phyloP scores from a whole-genome alignment of 2,888 invertebrate species.

The Isoperla grammatica region DNA sequence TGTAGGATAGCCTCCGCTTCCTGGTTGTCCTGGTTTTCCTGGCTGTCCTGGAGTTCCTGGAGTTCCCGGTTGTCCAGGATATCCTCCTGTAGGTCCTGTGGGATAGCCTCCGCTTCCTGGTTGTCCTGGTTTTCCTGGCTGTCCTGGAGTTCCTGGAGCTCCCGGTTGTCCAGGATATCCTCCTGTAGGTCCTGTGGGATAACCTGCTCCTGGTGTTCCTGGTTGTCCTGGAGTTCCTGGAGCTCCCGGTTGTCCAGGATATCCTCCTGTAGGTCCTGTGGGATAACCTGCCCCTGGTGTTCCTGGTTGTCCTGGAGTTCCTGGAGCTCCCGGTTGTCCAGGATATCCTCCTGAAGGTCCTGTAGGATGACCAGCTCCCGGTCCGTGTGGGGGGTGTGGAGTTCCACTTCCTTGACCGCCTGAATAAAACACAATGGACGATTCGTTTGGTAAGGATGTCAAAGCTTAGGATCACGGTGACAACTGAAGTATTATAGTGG shows the following conservation, averaged over 20 bases:
- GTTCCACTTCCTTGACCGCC: conserved; percentile 32
- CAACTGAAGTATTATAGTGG: no score
- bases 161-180: conserved; percentile 29
- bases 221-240: conserved; percentile 24
- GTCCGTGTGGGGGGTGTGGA: conserved; percentile 30
- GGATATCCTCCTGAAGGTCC: neutral
- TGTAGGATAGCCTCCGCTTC: no score
- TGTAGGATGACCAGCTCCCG: conserved; percentile 23
- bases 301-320: conserved; percentile 32
- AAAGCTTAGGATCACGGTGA: no score
- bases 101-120: conserved; percentile 21
- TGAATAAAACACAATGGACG: conserved; percentile 23
- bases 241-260: conserved; percentile 27
- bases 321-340: conserved; percentile 18
- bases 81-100: conserved; percentile 14
- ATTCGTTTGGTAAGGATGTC: no score
- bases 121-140: conserved; percentile 18
- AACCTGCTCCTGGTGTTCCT: conserved; percentile 23
- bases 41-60: conserved; percentile 16
- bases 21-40: conserved; percentile 6
- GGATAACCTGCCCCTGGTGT: conserved; percentile 29
- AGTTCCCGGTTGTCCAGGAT: conserved; percentile 18
- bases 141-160: conserved; percentile 11
- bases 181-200: conserved; percentile 24
- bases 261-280: conserved; percentile 15